Base-by-base conservation (phyloP, 2,113 vertebrate genomes). In the Steatornis caripensis region DNA sequence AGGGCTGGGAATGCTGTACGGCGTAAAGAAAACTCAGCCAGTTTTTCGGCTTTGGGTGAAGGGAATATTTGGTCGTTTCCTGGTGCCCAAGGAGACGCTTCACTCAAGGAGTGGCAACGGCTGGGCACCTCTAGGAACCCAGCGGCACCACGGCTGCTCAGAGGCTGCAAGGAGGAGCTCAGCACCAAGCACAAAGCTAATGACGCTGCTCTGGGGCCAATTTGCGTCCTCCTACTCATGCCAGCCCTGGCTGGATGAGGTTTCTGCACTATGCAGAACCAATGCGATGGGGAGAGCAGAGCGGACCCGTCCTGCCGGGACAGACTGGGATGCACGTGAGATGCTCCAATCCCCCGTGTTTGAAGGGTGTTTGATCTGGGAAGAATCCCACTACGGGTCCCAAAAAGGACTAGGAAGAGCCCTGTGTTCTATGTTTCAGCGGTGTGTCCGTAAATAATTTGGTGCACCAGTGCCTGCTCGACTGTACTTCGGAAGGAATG, bases 1-100 rank as follows among this genome's bases (percentile, higher is more conserved):
- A 93, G 93, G 88, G 89, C 87, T 68, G 92, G 87, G 93, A 82
- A 96, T 89, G 89, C 71, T 88, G 89, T 45, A 13, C 15, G 60
- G 90, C 55, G 9, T 83, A 79, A 92, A 65, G 94, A 65, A 83
- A 87, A 69, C 37, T 70, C 94, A 36, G 87, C 37, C 41, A 45
- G n/a, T 58, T 81, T 79, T 89, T 74, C 57, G 49, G 11, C 51
- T 82, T 49, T 5, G 11, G 57, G 6, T 39, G 39, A 82, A 90
- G n/a, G 64, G 39, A 15, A 26, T 29, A 45, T 62, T 74, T 57
- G 64, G 23, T 57, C 2, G 10, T 72, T 87, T 81, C 29, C 74
- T 17, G 12, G 32, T 26, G 36, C n/a, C 27, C 68, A 60, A 36
- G 36, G 41, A 65, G 80, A 54, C 32, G 45, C 39, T 79, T 71